These are phyloP conservation scores for Melanargia galathea DNA, from an alignment of 2,888 invertebrate genomes.

Conservation along the genomic window DNA sequence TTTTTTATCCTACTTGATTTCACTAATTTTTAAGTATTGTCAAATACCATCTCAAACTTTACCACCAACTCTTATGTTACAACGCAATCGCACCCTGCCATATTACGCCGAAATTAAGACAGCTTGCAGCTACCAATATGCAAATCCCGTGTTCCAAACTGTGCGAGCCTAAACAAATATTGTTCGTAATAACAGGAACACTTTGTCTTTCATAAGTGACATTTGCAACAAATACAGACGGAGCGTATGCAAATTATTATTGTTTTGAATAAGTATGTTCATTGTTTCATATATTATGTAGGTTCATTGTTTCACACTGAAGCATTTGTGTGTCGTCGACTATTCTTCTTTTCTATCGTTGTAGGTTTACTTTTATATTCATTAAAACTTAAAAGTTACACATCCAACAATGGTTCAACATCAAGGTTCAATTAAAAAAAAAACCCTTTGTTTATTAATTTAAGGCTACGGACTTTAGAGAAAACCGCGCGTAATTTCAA, in stretches of 20 bases:
- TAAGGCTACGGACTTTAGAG: no score
- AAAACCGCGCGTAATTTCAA: no score
- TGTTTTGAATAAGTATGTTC: slow-evolving; percentile 27
- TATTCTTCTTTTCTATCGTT: no score
- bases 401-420: no score
- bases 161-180: slow-evolving; percentile 63
- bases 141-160: slow-evolving; percentile 59
- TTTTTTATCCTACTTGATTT: no score
- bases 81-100: slow-evolving; percentile 52
- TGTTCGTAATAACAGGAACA: slow-evolving; percentile 54
- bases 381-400: no score
- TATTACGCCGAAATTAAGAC: slow-evolving; percentile 77
- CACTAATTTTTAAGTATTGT: no score
- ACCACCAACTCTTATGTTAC: neutral
- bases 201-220: slow-evolving; percentile 48
- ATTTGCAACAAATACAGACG: slow-evolving; percentile 42
- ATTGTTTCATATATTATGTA: slow-evolving; percentile 15
- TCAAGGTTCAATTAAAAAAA: no score
- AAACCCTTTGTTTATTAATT: no score
- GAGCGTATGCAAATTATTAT: slow-evolving; percentile 41
- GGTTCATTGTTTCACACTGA: slow-evolving; percentile 11
- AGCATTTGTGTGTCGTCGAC: slow-evolving; percentile 10
- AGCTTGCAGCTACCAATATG: slow-evolving; percentile 75
- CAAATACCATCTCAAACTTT: neutral
- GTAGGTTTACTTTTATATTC: no score